Base-by-base conservation (phyloP, 64 coral and sea anemone species). In the Montipora foliosa region DNA sequence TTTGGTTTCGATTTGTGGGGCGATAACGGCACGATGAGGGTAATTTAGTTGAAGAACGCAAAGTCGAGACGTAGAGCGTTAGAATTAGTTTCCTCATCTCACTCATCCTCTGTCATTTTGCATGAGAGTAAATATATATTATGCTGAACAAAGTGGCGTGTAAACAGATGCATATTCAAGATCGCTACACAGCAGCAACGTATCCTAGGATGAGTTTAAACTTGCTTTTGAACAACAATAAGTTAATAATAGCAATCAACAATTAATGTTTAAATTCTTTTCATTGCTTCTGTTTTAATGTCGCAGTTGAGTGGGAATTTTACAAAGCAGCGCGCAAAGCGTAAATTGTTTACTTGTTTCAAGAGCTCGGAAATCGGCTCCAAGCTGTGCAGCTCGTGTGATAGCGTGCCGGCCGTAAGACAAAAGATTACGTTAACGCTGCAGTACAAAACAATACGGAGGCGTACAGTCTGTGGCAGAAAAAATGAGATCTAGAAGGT, bases 231-330 rank as follows among this genome's bases (percentile, higher is more conserved):
- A n/a, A 72, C 47, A 50, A 86, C 82, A 86, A 86, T 86, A 45
- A 44, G 7, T 68, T 71, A 86, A 71, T 20, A 86, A 86, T 86
- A 50, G 82, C 45, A 19, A 17, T 47, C 5, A 13, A 11, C 66
- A 86, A 86, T 86, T 86, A 86, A 8, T 12, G 44, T 71, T 71
- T 20, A 46, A 50, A 86, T 86, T 86, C 82, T 49, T 67, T 86
- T 86, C 82, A 86, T 86, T 86, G 45, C 82, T 72, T 47, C 66
- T 64, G 9, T 37, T 51, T 71, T 51, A 19, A 69, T 15, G 45
- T 50, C 17, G 17, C 64, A 72, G 44, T 71, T 70, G 64, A 72
- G 82, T 86, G 66, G 21, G 68, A 72, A 71, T 72, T 67, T 17
- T 44, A 85, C 82, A 86, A 86, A 71, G 82, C 62, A 47, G 46